A percentile compares a stretch with the other conserved stretches of the same genome.
Evolutionary conservation across 2,888 invertebrate species (phyloP).

Genomic region (Proisotoma minuta): DNA sequence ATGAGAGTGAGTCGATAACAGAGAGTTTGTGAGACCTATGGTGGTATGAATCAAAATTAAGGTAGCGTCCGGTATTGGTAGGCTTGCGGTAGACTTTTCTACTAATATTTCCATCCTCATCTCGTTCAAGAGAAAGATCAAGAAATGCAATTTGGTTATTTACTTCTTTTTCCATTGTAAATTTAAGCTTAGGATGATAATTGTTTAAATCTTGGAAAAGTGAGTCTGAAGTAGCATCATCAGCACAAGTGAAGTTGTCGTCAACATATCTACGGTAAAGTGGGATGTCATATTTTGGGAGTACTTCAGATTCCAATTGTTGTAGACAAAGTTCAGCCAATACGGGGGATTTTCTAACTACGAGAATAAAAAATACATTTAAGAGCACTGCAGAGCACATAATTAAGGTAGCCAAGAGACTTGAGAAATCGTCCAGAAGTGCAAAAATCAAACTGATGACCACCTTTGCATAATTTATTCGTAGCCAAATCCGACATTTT

Average conservation of each 20-base stretch:
- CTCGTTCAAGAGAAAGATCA: constrained; percentile 4
- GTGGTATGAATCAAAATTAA: constrained; percentile 17
- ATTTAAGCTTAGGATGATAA: constrained; percentile 14
- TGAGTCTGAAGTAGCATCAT: not conserved
- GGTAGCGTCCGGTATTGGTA: constrained; percentile 17
- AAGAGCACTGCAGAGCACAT: too few species aligned
- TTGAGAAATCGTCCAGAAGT: too few species aligned
- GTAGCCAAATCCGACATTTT: too few species aligned
- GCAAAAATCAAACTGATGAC: too few species aligned
- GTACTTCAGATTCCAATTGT: not conserved
- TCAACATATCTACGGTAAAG: constrained; percentile 15
- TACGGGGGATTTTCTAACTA: too few species aligned
- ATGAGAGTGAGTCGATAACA: constrained; percentile 18
- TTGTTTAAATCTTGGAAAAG: not conserved
- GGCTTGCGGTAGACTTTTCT: constrained; percentile 15
- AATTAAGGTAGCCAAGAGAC: too few species aligned
- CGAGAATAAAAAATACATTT: too few species aligned
- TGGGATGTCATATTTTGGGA: not conserved
- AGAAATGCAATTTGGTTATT: constrained; percentile 13
- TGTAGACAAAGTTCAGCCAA: not conserved
- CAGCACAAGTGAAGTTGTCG: constrained; percentile 5
- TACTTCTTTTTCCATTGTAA: constrained; percentile 16
- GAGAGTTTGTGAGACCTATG: constrained; percentile 17
- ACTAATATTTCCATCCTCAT: not conserved
- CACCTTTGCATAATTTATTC: too few species aligned